Base-by-base conservation (phyloP, 2,797 vertebrate species). In the Channa striata region DNA sequence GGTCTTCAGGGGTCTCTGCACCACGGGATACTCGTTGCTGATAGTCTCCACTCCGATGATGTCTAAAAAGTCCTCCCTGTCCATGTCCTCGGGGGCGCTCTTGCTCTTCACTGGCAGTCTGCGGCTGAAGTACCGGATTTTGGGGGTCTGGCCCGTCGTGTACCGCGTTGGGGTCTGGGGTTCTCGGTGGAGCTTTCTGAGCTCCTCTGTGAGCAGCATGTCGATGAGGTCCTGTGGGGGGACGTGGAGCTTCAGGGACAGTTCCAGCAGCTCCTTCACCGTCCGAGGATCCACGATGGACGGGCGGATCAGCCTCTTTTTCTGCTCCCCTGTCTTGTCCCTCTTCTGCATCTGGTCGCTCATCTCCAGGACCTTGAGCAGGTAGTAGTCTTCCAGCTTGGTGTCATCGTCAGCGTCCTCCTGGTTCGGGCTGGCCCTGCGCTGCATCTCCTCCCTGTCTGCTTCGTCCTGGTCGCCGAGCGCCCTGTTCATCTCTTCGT, bases 151-250 rank as follows among this genome's bases (percentile, higher is more conserved):
- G 37, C 95, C 94, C 67, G 90, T 92, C 68, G 94, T 93, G 88
- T 94, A 95, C 19, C 89, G 92, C 49, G 93, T 46, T 3, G 95
- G 74, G 0, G 88, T 74, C 44, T 84, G 94, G 40, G 95, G 83
- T 34, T 95, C 92, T 19, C 94, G 95, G n/a, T 92, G 95, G 71
- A 96, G 93, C 90, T 96, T 98, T 65, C 90, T 90, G n/a, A 94
- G 87, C 75, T 98, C 97, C 73, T 95, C 95, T 37, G 93, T 95
- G 85, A 95, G 96, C 81, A 99, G 84, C 96, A 97, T 97, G 34
- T 99, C 96, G 66, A 99, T 95, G 44, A 99, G 94, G 81, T 99
- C 97, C 91, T 99, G 97, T 0, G 98, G 98, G 8, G 97, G 97
- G 50, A 99, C 96, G 90, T 99, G 98, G 79, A 98, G 94, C 92